Evolutionary conservation across 1,140 invertebrate species (phyloP).

Genomic region (Temnothorax curvispinosus): DNA sequence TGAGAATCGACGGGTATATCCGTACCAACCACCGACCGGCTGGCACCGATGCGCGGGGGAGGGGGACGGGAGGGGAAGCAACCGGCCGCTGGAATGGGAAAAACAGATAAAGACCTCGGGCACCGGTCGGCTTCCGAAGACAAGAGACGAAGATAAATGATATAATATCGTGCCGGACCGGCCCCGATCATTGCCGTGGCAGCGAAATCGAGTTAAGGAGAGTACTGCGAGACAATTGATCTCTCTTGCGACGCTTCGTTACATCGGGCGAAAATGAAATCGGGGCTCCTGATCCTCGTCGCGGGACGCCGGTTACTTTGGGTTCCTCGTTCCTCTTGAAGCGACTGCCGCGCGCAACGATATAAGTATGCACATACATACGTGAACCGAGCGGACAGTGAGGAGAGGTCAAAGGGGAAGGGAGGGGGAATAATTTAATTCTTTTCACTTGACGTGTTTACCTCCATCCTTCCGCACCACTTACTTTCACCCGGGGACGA

Average conservation of each 20-base stretch:
- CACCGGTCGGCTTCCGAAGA: conserved; percentile 68
- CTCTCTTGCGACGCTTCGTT: conserved; percentile 78
- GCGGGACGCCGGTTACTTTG: conserved; percentile 76
- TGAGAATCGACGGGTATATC: conserved; percentile 66
- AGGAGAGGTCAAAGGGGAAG: background rate
- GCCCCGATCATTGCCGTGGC: conserved; percentile 78
- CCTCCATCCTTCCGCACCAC: conserved; percentile 38
- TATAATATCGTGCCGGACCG: conserved; percentile 83
- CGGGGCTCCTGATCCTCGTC: conserved; percentile 74
- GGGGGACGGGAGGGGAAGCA: too few species aligned
- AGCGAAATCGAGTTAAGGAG: conserved; percentile 80
- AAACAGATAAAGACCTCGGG: conserved; percentile 73
- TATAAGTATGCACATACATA: conserved; percentile 11
- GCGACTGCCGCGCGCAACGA: background rate
- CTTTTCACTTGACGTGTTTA: conserved; percentile 59
- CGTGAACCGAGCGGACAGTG: background rate
- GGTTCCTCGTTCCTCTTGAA: conserved; percentile 58
- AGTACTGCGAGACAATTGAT: conserved; percentile 78
- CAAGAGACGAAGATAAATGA: conserved; percentile 85
- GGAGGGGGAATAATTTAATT: conserved; percentile 55
- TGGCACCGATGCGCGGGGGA: conserved; percentile 52
- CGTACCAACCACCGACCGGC: conserved; percentile 62
- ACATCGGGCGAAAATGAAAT: conserved; percentile 81
- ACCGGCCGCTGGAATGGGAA: conserved; percentile 54
- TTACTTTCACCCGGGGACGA: conserved; percentile 36